These are phyloP conservation scores for Laticauda laticaudata DNA, from an alignment of 2,113 vertebrate genomes.

Conservation along the genomic window DNA sequence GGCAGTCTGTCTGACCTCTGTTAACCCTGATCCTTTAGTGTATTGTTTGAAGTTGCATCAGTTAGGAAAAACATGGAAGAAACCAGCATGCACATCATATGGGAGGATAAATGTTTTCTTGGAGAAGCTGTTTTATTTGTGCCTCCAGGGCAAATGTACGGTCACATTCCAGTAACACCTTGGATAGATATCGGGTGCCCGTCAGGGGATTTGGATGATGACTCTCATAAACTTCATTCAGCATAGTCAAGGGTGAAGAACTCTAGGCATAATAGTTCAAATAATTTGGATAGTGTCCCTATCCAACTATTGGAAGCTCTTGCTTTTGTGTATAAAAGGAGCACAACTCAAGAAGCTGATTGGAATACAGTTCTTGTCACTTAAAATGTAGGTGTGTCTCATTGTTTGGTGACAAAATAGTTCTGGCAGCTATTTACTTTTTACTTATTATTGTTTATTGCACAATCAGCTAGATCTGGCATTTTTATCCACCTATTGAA, in stretches of 20 bases:
- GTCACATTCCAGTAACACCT: not conserved
- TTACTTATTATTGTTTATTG: not conserved
- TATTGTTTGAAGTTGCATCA: not conserved
- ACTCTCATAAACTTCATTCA: not conserved
- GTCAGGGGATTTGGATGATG: not conserved
- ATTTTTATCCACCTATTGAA: not conserved
- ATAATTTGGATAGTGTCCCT: not conserved
- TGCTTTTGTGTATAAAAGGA: not conserved
- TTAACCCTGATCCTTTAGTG: not conserved
- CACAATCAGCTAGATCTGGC: not conserved
- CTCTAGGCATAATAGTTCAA: too few species aligned
- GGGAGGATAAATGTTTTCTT: not conserved
- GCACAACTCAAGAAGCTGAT: not conserved
- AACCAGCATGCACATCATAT: not conserved
- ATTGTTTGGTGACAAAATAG: not conserved
- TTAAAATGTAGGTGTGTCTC: constrained; percentile 37
- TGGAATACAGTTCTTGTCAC: constrained; percentile 32
- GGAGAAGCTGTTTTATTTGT: not conserved
- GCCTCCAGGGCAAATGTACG: not conserved
- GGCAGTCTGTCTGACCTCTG: not conserved
- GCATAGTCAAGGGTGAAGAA: not conserved
- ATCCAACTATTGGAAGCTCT: not conserved
- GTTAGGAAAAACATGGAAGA: not conserved
- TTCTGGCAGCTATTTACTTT: constrained; percentile 11
- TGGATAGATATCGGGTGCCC: not conserved